Evolutionary conservation across 2,113 vertebrate genomes (phyloP), one percentile per base, ranked within the genome.

Genomic region (Nicator chloris): DNA sequence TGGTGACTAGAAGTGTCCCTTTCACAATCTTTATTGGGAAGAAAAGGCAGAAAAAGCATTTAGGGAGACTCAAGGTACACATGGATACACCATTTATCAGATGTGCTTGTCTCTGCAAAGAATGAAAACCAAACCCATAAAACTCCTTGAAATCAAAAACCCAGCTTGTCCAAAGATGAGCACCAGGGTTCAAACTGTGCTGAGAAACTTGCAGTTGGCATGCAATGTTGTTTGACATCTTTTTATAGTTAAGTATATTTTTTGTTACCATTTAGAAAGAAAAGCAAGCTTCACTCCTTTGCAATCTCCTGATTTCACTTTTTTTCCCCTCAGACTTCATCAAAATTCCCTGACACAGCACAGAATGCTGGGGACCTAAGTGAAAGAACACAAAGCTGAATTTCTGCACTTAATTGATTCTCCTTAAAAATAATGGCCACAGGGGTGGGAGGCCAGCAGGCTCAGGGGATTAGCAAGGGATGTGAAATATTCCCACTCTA

Each of bases 321-420:
- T 79, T 90, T n/a, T 56, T 8, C 4, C 8, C 10, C n/a, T 26
- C 35, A 90, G 71, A 50, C 23, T 94, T 86, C 42, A 70, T 78
- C 70, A 42, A 86, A 45, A 16, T 65, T 81, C 33, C 39, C 70
- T 93, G 60, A 80, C 40, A 54, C 2, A 85, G 49, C n/a, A 65
- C 75, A 94, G 71, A 95, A 88, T 9, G 8, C 54, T 64, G 22
- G 54, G 60, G 79, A 79, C 63, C 23, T 81, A 78, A 96, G 47
- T 75, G 64, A 42, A 96, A 88, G 71, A 80, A 63, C 54, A 94
- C 72, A 77, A 92, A 86, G 63, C 42, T 54, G 33, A 66, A 60
- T 83, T 92, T 86, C 66, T 68, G 40, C 33, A 42, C 40, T 88
- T 93, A 90, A 92, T 80, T 86, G 72, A 72, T 94, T 96, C 91